These are phyloP conservation scores for Seira musarum DNA, from an alignment of 2,888 invertebrate genomes.

Conservation along the genomic window DNA sequence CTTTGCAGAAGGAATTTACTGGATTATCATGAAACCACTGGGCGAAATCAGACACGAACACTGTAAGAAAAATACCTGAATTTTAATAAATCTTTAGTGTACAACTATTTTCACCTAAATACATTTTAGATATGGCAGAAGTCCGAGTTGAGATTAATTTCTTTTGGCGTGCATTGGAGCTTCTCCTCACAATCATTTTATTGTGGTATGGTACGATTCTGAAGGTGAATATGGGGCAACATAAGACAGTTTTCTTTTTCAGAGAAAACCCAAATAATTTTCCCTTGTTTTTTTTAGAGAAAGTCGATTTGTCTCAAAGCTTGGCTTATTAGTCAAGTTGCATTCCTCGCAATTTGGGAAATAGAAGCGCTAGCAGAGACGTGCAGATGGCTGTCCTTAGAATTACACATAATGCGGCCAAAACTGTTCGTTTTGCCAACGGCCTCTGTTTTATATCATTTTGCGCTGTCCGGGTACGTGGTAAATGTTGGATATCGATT, in stretches of 20 bases:
- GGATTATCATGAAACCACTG: background rate
- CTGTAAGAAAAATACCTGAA: too few relatives aligned
- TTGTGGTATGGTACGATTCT: slow-evolving; percentile 27
- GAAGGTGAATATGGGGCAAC: slow-evolving; percentile 14
- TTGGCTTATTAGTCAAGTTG: background rate
- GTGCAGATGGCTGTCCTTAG: too few relatives aligned
- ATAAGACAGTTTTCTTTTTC: background rate
- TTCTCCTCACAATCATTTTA: background rate
- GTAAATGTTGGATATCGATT: background rate
- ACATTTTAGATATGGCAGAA: too few relatives aligned
- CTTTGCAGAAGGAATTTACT: background rate
- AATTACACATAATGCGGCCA: too few relatives aligned
- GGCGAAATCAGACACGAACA: too few relatives aligned
- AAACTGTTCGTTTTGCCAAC: background rate
- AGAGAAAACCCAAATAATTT: too few relatives aligned
- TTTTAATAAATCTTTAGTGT: too few relatives aligned
- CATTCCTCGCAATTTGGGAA: slow-evolving; percentile 3
- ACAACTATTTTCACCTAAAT: too few relatives aligned
- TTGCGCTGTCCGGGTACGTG: background rate
- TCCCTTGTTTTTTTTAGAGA: too few relatives aligned
- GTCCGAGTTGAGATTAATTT: background rate
- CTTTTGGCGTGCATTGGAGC: background rate
- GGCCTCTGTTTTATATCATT: background rate
- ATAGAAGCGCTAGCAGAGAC: background rate
- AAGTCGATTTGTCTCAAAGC: background rate